Percentiles rank a stretch among this genome's conserved stretches.
phyloP scores from a whole-genome alignment of 2,797 vertebrate genomes.

The Diglossa cyanea region DNA sequence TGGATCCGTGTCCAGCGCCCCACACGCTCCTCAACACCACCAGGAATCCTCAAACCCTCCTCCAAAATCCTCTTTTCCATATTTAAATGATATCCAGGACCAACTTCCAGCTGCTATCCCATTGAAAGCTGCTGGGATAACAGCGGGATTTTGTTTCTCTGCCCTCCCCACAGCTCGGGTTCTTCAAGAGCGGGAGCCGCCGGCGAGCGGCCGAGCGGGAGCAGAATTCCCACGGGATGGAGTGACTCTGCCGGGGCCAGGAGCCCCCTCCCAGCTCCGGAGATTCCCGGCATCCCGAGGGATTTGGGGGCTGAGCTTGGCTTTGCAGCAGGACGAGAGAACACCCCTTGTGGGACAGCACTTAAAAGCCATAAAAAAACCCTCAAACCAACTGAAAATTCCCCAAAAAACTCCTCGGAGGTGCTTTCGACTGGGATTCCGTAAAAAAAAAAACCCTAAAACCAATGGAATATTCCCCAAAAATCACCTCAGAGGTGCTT shows the following conservation, averaged over 20 bases:
- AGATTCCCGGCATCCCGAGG: neutral
- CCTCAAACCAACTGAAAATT: neutral
- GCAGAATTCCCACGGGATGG: constrained; percentile 79
- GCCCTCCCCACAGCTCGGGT: constrained; percentile 84
- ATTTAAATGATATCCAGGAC: fast-evolving
- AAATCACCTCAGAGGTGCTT: neutral
- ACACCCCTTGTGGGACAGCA: neutral
- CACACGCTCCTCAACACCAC: fast-evolving
- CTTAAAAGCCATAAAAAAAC: neutral
- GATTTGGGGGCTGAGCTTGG: neutral
- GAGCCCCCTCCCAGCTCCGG: neutral
- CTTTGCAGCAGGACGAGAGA: neutral
- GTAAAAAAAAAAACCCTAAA: neutral
- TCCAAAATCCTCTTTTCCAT: fast-evolving
- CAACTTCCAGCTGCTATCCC: neutral
- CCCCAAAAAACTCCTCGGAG: neutral
- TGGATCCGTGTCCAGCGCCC: fast-evolving
- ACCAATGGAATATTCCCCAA: neutral
- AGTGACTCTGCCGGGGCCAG: constrained; percentile 61
- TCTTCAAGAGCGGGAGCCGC: constrained; percentile 87
- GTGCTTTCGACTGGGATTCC: neutral
- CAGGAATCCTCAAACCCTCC: fast-evolving
- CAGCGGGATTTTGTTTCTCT: neutral
- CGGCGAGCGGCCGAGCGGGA: constrained; percentile 78
- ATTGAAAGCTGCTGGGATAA: fast-evolving